phyloP scores from a whole-genome alignment of 2,797 vertebrate genomes.

The Silurus lanzhouensis region DNA sequence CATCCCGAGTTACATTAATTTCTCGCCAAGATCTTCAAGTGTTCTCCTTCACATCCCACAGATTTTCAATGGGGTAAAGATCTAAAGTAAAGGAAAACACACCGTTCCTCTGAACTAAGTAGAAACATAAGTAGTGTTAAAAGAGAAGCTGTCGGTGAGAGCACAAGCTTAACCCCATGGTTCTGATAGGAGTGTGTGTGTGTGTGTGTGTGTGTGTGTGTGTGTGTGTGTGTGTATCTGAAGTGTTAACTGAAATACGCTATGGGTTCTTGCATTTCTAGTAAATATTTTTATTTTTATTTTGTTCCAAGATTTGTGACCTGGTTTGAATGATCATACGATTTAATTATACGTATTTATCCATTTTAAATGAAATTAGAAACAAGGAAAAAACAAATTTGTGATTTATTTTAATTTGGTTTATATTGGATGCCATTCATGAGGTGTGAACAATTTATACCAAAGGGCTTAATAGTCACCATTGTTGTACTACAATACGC shows the following conservation, averaged over 20 bases:
- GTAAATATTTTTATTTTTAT: conserved; percentile 10
- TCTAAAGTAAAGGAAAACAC: too few species aligned
- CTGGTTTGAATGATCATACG: background rate
- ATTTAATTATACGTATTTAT: background rate
- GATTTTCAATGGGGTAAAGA: too few species aligned
- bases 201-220: too few species aligned
- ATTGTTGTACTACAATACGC: background rate
- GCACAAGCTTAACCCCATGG: too few species aligned
- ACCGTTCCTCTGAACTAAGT: too few species aligned
- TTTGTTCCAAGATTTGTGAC: background rate
- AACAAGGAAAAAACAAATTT: background rate
- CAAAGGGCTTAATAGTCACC: background rate
- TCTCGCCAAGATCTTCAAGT: too few species aligned
- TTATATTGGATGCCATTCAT: background rate
- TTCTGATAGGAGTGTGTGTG: too few species aligned
- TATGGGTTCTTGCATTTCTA: background rate
- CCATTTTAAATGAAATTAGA: conserved; percentile 1
- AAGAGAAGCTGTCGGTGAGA: too few species aligned
- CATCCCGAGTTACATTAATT: too few species aligned
- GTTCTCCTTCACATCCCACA: too few species aligned
- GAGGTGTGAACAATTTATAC: background rate
- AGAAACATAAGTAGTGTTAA: too few species aligned
- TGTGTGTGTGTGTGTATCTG: background rate
- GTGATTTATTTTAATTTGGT: background rate
- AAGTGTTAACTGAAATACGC: background rate